A percentile compares a stretch with the other conserved stretches of the same genome.
Conservation (phyloP, 2,888 invertebrate genomes). For the Himalopsyche japonica region DNA sequence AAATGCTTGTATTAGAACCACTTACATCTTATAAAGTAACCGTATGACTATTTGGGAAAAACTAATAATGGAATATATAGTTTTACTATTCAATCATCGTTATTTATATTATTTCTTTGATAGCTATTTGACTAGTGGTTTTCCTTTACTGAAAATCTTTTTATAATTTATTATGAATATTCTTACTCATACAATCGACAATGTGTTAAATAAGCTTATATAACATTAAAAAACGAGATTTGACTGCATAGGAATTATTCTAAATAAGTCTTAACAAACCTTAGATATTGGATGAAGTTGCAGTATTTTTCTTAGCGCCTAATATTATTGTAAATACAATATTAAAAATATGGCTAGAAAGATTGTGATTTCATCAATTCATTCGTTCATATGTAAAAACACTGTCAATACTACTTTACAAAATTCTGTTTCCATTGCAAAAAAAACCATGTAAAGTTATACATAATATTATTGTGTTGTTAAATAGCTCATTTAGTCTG, state of each 20-base stretch:
- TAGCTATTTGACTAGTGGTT: no score
- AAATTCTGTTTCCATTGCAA: background rate
- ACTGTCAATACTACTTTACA: background rate
- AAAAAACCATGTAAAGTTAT: background rate
- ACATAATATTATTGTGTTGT: background rate
- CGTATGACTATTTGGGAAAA: no score
- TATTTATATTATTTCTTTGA: no score
- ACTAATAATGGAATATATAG: no score
- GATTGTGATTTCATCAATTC: background rate
- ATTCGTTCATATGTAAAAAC: background rate
- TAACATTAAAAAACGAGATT: conserved; percentile 10
- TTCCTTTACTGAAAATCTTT: no score
- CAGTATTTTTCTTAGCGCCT: background rate
- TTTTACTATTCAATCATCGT: no score
- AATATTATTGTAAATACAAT: conserved; percentile 2
- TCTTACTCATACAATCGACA: background rate
- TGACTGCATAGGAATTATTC: conserved; percentile 21
- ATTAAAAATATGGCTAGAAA: background rate
- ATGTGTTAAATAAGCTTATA: background rate
- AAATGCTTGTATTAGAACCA: no score
- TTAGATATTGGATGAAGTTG: background rate
- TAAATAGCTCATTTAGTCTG: background rate
- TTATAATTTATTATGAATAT: no score
- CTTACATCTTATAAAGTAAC: no score
- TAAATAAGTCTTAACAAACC: conserved; percentile 5